Percentiles rank a stretch among this genome's conserved stretches.
Conservation (phyloP, 2,888 invertebrate genomes). For the Watsonalla cultraria region DNA sequence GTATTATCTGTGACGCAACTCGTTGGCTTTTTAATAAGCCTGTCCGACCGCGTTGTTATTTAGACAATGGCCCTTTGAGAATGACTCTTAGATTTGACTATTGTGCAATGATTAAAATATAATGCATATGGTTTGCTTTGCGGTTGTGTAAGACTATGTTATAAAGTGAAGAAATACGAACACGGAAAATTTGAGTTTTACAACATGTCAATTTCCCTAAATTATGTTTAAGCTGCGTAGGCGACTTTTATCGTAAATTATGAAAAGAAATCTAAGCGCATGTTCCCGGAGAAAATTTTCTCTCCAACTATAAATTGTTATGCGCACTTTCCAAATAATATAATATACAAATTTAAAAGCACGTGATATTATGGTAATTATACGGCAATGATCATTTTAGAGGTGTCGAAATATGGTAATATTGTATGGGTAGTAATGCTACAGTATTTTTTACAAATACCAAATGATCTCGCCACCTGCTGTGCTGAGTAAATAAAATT, state of each 20-base stretch:
- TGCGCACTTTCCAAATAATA: not conserved
- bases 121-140: conserved; percentile 1
- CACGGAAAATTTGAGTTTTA: too few species aligned
- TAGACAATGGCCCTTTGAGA: conserved; percentile 13
- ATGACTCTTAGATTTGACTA: conserved; percentile 10
- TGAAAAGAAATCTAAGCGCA: too few species aligned
- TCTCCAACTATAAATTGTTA: not conserved
- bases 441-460: not conserved
- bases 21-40: conserved; percentile 8
- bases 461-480: not conserved
- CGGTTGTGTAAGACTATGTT: not conserved
- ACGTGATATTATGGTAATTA: not conserved
- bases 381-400: not conserved
- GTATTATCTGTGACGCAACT: conserved; percentile 11
- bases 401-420: not conserved
- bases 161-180: too few species aligned
- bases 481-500: not conserved
- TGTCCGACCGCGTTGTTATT: conserved; percentile 11
- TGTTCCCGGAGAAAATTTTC: too few species aligned
- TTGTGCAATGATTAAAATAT: conserved; percentile 12
- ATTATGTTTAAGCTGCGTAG: not conserved
- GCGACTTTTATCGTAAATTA: not conserved
- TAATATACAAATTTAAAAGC: not conserved
- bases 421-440: too few species aligned
- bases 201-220: not conserved